phyloP scores from a whole-genome alignment of 1,140 invertebrate species.

The Radopholus similis region DNA sequence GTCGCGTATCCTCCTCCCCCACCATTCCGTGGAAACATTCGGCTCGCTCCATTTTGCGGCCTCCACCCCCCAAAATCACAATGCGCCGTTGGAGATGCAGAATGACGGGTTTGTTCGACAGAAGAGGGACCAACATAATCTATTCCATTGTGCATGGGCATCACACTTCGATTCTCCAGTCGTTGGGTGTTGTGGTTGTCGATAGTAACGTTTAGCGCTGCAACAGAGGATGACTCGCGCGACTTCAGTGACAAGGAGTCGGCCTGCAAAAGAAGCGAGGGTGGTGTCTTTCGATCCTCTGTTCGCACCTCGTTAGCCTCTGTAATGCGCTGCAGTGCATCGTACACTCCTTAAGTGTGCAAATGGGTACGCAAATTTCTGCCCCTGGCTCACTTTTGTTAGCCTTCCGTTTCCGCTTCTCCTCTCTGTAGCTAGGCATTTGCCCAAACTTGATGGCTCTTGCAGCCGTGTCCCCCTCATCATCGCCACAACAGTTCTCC shows the following conservation, averaged over 20 bases:
- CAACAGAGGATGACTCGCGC: constrained; percentile 40
- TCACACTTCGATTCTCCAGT: background rate
- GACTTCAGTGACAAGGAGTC: constrained; percentile 53
- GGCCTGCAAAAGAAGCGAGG: background rate
- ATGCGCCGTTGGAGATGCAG: no score
- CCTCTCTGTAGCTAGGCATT: constrained; percentile 56
- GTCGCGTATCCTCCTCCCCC: background rate
- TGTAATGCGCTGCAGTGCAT: constrained; percentile 56
- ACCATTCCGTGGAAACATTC: background rate
- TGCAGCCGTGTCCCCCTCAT: constrained; percentile 33
- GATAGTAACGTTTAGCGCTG: background rate
- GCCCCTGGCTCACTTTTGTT: constrained; percentile 41
- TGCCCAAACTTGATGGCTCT: constrained; percentile 57
- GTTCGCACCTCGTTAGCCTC: constrained; percentile 29
- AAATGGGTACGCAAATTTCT: background rate
- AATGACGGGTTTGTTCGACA: no score
- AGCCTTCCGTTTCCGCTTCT: constrained; percentile 57
- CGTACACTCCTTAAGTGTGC: constrained; percentile 40
- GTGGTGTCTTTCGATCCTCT: constrained; percentile 38
- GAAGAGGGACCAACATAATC: no score
- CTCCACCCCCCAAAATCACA: no score
- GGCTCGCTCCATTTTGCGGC: background rate
- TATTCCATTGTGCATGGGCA: background rate
- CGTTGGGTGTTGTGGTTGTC: background rate
- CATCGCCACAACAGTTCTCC: constrained; percentile 34